phyloP scores from a whole-genome alignment of 2,888 invertebrate species.

The Sialis fuliginosa region DNA sequence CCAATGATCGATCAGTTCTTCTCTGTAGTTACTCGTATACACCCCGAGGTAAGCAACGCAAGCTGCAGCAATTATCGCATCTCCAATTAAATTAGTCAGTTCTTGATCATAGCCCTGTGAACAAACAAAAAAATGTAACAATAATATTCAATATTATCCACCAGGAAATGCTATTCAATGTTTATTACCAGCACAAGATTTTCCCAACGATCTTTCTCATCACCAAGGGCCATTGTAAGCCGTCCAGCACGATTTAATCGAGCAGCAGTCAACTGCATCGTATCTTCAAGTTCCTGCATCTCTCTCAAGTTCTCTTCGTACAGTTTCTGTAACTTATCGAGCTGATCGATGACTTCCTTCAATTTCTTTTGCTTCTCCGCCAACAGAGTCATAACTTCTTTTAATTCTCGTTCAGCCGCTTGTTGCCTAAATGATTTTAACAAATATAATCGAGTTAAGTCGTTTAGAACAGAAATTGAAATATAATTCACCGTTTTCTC shows the following conservation, averaged over 20 bases:
- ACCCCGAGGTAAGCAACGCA: conserved; percentile 85
- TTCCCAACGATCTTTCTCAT: conserved; percentile 76
- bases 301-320: conserved; percentile 57
- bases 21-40: conserved; percentile 58
- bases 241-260: conserved; percentile 67
- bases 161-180: background rate
- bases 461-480: no score
- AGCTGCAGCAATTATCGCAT: conserved; percentile 72
- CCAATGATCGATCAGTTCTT: conserved; percentile 51
- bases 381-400: conserved; percentile 55
- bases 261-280: conserved; percentile 60
- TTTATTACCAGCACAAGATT: conserved; percentile 41
- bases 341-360: conserved; percentile 61
- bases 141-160: background rate
- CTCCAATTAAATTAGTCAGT: conserved; percentile 61
- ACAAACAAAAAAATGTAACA: background rate
- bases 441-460: no score
- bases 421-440: conserved; percentile 35
- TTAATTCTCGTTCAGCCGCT: conserved; percentile 59
- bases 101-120: conserved; percentile 42
- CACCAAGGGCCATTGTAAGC: conserved; percentile 69
- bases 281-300: conserved; percentile 53
- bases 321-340: conserved; percentile 32
- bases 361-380: conserved; percentile 65
- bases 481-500: conserved; percentile 42